Evolutionary conservation across 2,797 vertebrate species (phyloP), one percentile per base, ranked within the genome.

Genomic region (Cichlasoma orientale): DNA sequence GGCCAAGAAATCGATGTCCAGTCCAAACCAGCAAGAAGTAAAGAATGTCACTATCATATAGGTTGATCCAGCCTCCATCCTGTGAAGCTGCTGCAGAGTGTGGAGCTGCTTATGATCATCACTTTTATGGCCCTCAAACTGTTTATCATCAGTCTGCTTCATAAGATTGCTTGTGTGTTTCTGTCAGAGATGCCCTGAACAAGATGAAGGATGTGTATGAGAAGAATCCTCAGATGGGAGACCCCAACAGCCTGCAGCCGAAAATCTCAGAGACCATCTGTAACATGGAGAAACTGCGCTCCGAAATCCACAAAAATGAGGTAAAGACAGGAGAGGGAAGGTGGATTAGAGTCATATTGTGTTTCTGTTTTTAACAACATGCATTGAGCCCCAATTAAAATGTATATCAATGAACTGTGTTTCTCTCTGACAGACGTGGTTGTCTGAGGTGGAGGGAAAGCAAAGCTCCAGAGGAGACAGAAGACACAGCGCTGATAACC

Each of bases 151-250:
- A 27, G 3, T 66, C 23, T 66, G 38, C 61, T 29, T 7, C 52
- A 0, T n/a, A 29, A 3, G 38, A 25, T 5, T 66, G 0, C 18
- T 44, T 70, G 19, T 58, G 27, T 61, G n/a, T 76, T 31, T 88
- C 19, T 74, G 3, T 82, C 86, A 98, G 98, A 96, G 98, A 99
- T 77, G 98, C 98, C 2, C 95, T 99, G 85, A 99, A 99, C 94
- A 99, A 99, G 95, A 99, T 99, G 98, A 99, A 99, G 95, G 98
- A 99, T 27, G 98, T 99, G 21, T 99, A 99, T 83, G 98, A 99
- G 93, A 99, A 99, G 94, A 99, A 97, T 88, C 97, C 98, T 57
- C 98, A 99, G 92, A 99, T 99, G 98, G 98, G 98, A 47, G 98
- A 99, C 88, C 98, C 98, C 71, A 92, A 91, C 91, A 99, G 98